Evolutionary conservation across 2,797 vertebrate species (phyloP), one percentile per base, ranked within the genome.

Genomic region (Zenarchopterus dispar): DNA sequence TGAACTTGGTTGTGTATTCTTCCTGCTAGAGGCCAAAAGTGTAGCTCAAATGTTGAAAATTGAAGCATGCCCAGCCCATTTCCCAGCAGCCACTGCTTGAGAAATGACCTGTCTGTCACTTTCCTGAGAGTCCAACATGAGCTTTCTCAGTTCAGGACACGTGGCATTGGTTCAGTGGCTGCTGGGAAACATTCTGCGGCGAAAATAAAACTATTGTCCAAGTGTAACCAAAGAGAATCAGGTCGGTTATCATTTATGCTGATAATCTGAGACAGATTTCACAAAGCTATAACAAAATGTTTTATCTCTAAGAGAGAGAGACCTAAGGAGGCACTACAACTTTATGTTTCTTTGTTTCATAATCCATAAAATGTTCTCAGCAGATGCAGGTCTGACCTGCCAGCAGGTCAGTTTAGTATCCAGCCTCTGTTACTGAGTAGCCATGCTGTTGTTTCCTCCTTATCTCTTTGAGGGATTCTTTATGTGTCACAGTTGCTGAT

Each of bases 61-160:
- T 80, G 78, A 85, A 84, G 73, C 44, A 59, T 31, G 77, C 43
- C 43, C 48, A 72, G 66, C 63, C 79, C 65, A 75, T 85, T 90
- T 81, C 73, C 75, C 72, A 70, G 75, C 79, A 66, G 81, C 57
- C 80, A 68, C 63, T 4, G 67, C 46, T 72, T 88, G 84, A 89
- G 75, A 75, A 86, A 89, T 73, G 75, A 73, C 62, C 67, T 67
- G 19, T 43, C 70, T 79, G 60, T 75, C 66, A 59, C 70, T 71
- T 73, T 76, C 70, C 61, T 67, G 82, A 81, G 77, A 58, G 70
- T 77, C 62, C 76, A 18, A 69, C 65, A 6, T 2, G 1, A 44
- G 67, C 55, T 39, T 71, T 74, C 62, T 88, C 80, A 77, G 70
- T 81, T 77, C 59, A 56, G 56, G 13, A 10, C 69, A 77, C 85